Base-by-base conservation (phyloP, 2,888 invertebrate species). In the Euclidia mi region DNA sequence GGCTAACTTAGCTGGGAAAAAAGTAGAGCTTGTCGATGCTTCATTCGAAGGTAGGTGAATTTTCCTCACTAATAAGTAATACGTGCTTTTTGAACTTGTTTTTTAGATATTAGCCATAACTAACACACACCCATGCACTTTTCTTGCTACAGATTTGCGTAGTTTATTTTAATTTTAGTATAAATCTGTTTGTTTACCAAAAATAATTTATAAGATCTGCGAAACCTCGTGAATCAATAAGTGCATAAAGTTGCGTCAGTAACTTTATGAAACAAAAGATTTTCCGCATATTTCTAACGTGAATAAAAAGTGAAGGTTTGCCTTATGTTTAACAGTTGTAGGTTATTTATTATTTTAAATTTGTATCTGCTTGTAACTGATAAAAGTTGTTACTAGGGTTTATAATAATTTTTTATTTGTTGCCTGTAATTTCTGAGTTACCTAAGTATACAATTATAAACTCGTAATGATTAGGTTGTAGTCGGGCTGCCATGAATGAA, bases 1-100 rank as follows among this genome's bases (percentile, higher is more conserved):
- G 56, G 96, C 96, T 7, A 96, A 96, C 78, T 95, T 96, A 67
- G 95, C 95, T 0, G 95, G 96, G 64, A 95, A 95, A 78, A 88
- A 95, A 65, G 90, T 96, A 14, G 89, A 94, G 57, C 76, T 97
- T 58, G 94, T 95, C 68, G 91, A 95, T 76, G 92, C 96, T 75
- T 90, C 95, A 66, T 92, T 95, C 60, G 95, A 95, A 90, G 96
- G 97, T 97, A 92, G 52, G 52, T 67, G 38, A 15, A 58, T 45
- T 66, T 60, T 66, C 67, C 50, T 71, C 11, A 35, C n/a, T n/a
- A 25, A 9, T n/a, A 10, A 31, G 4, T 25, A 6, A 0, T 25
- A 12, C 28, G 20, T 11, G 1, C 9, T n/a, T 3, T 15, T 14
- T 48, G 0, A 15, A n/a, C 15, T 10, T 48, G 25, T 14, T 40